Conservation (phyloP, 1,140 invertebrate species). For the Phenacoccus solenopsis region DNA sequence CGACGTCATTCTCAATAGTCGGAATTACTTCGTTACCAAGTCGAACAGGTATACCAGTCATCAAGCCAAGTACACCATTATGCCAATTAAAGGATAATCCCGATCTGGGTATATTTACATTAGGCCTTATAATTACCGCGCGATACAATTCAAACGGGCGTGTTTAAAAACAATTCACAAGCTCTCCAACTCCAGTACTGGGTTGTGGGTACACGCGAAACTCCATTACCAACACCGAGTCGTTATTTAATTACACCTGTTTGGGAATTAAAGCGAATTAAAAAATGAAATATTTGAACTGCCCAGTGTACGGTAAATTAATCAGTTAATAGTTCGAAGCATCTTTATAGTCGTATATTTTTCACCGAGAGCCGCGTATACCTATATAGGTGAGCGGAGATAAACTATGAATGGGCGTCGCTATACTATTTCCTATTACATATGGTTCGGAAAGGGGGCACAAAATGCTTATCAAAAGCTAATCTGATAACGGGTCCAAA, state of each 20-base stretch:
- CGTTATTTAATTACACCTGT: not conserved
- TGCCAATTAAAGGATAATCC: too few species aligned
- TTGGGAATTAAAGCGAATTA: not conserved
- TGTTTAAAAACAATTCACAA: constrained; percentile 3
- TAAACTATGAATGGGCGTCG: not conserved
- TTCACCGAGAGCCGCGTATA: not conserved
- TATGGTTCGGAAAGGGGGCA: too few species aligned
- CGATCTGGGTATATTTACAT: not conserved
- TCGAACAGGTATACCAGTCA: too few species aligned
- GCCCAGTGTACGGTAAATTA: not conserved
- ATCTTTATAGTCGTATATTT: not conserved
- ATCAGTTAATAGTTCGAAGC: constrained; percentile 1
- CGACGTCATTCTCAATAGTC: too few species aligned
- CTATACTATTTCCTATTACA: not conserved
- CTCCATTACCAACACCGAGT: not conserved
- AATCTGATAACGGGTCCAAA: not conserved
- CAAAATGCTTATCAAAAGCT: constrained; percentile 2
- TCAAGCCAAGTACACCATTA: too few species aligned
- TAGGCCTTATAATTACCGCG: not conserved
- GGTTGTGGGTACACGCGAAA: not conserved
- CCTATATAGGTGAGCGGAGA: too few species aligned
- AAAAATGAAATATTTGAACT: too few species aligned
- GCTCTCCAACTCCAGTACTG: too few species aligned
- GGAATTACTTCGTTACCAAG: too few species aligned
- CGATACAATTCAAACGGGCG: not conserved